A percentile compares a stretch with the other conserved stretches of the same genome.
Conservation (phyloP, 64 coral and sea anemone species). For the Platygyra sinensis region DNA sequence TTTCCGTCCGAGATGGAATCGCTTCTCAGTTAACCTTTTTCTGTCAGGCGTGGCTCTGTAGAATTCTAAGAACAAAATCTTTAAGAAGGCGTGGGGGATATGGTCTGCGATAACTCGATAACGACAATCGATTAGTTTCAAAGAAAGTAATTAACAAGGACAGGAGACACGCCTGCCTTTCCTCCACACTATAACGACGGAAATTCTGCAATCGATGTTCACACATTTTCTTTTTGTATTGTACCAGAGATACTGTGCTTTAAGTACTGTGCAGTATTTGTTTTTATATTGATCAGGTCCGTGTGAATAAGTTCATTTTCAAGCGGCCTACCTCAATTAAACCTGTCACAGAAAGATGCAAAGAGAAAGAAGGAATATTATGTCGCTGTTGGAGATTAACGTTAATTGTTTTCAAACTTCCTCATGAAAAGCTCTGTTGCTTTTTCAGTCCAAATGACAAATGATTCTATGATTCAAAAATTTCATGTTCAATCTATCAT, state of each 20-base stretch:
- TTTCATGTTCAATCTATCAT: neutral
- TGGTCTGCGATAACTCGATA: constrained; percentile 48
- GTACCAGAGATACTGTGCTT: no score
- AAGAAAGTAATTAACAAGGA: constrained; percentile 22
- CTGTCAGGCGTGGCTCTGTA: neutral
- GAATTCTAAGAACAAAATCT: constrained; percentile 3
- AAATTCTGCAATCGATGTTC: neutral
- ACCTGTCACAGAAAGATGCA: neutral
- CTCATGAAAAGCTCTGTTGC: neutral
- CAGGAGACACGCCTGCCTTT: neutral
- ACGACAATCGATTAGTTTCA: constrained; percentile 37
- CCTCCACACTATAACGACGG: neutral
- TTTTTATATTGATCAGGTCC: no score
- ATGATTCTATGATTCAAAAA: constrained; percentile 16
- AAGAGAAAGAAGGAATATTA: neutral
- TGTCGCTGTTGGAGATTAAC: neutral
- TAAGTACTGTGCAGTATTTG: no score
- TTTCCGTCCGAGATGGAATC: neutral
- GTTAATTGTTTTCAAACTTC: constrained; percentile 17
- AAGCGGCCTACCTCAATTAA: no score
- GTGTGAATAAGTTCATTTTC: no score
- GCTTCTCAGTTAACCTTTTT: neutral
- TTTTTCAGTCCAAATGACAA: neutral
- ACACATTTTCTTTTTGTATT: neutral
- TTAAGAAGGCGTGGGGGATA: constrained; percentile 28